Conservation (phyloP, 2,797 vertebrate species). For the Fistularia commersonii region DNA sequence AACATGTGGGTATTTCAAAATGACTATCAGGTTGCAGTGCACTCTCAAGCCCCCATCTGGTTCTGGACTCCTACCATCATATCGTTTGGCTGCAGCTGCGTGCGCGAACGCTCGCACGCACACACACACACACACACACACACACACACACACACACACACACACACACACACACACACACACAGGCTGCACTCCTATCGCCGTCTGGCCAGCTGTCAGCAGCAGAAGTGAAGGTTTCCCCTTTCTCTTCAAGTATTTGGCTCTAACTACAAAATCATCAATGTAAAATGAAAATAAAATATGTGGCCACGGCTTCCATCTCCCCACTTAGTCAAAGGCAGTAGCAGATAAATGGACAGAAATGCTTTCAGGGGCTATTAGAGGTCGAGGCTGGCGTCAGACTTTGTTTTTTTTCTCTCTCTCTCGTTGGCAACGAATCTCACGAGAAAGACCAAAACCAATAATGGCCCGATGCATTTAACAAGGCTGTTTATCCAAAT, state of each 20-base stretch:
- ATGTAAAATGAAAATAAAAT: constrained; percentile 24
- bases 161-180: constrained; percentile 21
- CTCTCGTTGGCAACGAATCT: no score
- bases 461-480: no score
- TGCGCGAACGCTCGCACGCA: constrained; percentile 31
- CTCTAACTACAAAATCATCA: constrained; percentile 39
- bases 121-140: constrained; percentile 34
- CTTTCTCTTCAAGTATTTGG: constrained; percentile 60
- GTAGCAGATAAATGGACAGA: no score
- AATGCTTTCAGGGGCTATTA: no score
- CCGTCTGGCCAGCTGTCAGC: constrained; percentile 73
- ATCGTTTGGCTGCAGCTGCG: constrained; percentile 68
- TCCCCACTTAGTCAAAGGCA: no score
- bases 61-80: constrained; percentile 67
- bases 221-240: constrained; percentile 62
- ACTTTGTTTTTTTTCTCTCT: no score
- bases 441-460: no score
- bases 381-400: no score
- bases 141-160: constrained; percentile 23
- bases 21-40: constrained; percentile 54
- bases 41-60: constrained; percentile 67
- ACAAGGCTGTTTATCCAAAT: no score
- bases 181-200: no score
- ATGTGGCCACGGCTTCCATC: no score
- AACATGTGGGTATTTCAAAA: constrained; percentile 54